Base-by-base conservation (phyloP, 35 echinoderm and acorn worm species). In the Hemicentrotus pulcherrimus region DNA sequence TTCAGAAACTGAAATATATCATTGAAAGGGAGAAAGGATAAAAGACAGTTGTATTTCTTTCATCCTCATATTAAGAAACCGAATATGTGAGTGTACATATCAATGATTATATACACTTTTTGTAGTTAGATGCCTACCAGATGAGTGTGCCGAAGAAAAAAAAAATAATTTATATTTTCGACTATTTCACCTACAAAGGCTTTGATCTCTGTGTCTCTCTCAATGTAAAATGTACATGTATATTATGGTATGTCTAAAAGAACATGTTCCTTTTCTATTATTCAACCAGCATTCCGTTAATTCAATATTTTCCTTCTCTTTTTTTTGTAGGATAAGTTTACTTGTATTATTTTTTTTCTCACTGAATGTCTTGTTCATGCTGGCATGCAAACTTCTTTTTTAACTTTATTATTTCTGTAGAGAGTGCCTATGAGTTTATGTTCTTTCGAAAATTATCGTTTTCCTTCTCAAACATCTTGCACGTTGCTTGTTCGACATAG, bases 241-340 rank as follows among this genome's bases (percentile, higher is more conserved):
- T 90, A 35, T 90, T 90, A 90, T 90, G 33, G 88, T 90, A 90
- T 90, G 31, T 90, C 32, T 90, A 6, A 5, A 90, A 46, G 31
- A 78, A 90, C 32, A 47, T 90, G 33, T 90, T 90, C 88, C 46
- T 90, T 45, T 90, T 90, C 88, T 90, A 90, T 90, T 30, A 90
- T 90, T 90, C 88, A 90, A 90, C 32, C 88, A 35, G 88, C 88
- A 90, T 90, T 90, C 88, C 88, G 32, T 90, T 90, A 47, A 78
- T 78, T 78, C 28, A 86, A 33, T 15, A 22, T 90, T 90, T 90
- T 90, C 46, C 46, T 90, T 90, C 31, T 31, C 86, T 45, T 89
- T 89, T 90, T 90, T 78, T 78, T 78, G 88, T 90, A 90, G 88
- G 33, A 90, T 45, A 28, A 33, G 32, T 90, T 90, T 90, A 45